phyloP scores from a whole-genome alignment of 2,113 vertebrate genomes.

The Pomatorhinus ruficollis region DNA sequence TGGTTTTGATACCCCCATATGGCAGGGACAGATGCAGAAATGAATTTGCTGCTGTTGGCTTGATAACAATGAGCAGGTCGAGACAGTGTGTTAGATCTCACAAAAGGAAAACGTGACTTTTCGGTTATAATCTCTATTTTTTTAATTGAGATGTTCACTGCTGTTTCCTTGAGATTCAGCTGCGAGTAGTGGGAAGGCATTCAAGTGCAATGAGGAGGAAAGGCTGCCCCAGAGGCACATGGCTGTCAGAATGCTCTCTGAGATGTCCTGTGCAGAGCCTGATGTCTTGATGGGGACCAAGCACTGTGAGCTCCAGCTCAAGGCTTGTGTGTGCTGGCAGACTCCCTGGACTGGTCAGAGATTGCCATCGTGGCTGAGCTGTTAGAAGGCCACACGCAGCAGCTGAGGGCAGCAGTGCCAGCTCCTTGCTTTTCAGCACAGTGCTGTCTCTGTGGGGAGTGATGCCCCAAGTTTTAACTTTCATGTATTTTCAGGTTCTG shows the following conservation, averaged over 20 bases:
- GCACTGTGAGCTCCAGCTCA: neutral
- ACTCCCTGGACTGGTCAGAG: neutral
- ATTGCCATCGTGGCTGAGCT: neutral
- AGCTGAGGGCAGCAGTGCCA: neutral
- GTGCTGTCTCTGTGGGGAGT: neutral
- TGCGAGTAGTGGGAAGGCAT: neutral
- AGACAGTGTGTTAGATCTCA: neutral
- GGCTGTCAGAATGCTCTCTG: neutral
- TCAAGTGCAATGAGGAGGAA: neutral
- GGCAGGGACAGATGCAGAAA: neutral
- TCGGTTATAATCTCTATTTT: neutral
- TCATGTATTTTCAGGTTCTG: neutral
- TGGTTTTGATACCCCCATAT: neutral
- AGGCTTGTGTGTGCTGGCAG: neutral
- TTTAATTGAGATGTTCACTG: neutral
- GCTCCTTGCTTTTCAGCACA: neutral
- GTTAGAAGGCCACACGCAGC: neutral
- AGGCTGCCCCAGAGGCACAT: neutral
- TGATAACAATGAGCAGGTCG: constrained; percentile 20
- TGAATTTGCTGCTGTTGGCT: neutral
- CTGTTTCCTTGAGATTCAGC: neutral
- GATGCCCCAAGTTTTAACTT: neutral
- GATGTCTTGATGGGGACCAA: neutral
- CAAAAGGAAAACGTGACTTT: neutral
- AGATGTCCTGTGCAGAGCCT: neutral